Evolutionary conservation across 2,113 vertebrate genomes (phyloP).

Genomic region (Narcine bancroftii): DNA sequence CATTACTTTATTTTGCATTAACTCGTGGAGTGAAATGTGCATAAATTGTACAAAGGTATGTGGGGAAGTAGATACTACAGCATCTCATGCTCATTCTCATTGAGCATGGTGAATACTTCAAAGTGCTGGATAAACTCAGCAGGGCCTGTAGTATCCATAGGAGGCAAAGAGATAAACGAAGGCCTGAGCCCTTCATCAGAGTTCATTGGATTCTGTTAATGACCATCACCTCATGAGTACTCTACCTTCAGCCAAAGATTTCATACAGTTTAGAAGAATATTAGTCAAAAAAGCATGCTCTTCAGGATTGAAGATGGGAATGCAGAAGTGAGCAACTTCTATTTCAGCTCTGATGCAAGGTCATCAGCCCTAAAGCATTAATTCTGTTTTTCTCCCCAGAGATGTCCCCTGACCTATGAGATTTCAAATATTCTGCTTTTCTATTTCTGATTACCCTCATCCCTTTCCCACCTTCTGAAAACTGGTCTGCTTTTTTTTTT

Average conservation of each 20-base stretch:
- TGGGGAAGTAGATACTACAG: neutral
- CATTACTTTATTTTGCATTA: neutral
- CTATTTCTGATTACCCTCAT: no score
- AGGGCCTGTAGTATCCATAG: no score
- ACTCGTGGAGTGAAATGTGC: neutral
- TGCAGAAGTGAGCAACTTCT: neutral
- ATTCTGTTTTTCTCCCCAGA: no score
- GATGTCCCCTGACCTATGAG: no score
- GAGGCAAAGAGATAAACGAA: no score
- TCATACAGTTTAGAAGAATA: neutral
- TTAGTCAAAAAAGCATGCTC: neutral
- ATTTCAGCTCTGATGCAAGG: neutral
- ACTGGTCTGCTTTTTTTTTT: no score
- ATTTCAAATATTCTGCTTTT: no score
- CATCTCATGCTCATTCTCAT: neutral
- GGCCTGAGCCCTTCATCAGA: no score
- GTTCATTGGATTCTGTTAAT: neutral
- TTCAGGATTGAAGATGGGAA: neutral
- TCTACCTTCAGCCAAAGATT: neutral
- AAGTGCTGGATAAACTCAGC: no score
- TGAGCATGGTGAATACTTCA: neutral
- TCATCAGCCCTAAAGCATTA: no score
- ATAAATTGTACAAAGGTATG: neutral
- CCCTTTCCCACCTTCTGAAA: no score
- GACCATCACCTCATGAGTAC: neutral